Evolutionary conservation across 1,140 invertebrate genomes (phyloP).

Genomic region (Zaprionus inermis): DNA sequence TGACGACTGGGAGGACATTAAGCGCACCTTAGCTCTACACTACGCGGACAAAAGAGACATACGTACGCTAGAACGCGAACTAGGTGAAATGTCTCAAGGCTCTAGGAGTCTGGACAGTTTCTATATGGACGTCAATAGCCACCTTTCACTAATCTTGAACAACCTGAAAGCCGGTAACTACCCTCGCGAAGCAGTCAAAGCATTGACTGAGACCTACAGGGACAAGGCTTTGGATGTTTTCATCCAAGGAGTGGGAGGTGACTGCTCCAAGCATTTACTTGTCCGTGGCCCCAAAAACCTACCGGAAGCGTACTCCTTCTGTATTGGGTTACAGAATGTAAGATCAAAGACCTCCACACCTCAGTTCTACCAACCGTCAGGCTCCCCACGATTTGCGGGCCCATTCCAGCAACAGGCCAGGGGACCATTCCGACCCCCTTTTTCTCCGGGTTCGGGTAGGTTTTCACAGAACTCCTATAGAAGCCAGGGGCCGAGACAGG

Average conservation of each 20-base stretch:
- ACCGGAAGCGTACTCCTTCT: background rate
- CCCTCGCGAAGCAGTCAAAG: background rate
- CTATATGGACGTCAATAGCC: background rate
- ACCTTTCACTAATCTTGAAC: background rate
- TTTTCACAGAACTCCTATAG: background rate
- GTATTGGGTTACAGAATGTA: background rate
- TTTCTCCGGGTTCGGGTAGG: background rate
- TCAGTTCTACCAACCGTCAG: no score
- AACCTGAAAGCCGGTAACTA: background rate
- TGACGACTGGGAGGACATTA: constrained; percentile 12
- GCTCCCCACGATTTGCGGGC: background rate
- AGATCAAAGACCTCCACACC: background rate
- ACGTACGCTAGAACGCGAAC: background rate
- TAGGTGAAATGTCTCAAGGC: background rate
- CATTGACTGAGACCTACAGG: background rate
- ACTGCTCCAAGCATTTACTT: background rate
- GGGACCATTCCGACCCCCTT: constrained; percentile 2
- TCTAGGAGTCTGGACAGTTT: background rate
- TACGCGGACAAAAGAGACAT: background rate
- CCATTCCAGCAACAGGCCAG: background rate
- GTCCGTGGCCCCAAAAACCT: background rate
- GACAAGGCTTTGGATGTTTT: background rate
- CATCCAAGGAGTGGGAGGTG: background rate
- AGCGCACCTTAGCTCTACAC: constrained; percentile 6
- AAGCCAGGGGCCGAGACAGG: background rate